phyloP scores from a whole-genome alignment of 1,140 invertebrate genomes.

The Tetragnatha versicolor region DNA sequence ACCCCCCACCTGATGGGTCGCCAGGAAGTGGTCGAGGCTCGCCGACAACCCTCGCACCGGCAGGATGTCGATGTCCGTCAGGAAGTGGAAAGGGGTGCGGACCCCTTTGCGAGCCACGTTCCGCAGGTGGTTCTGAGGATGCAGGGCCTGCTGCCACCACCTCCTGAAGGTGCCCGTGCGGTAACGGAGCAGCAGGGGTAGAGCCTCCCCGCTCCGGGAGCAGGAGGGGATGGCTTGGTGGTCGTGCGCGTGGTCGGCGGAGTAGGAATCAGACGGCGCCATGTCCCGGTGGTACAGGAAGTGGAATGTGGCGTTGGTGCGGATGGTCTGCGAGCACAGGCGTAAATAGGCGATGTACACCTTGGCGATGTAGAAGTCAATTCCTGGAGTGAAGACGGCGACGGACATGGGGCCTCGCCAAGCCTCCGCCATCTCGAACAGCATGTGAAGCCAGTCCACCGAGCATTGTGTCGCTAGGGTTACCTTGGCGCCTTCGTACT shows the following conservation, averaged over 20 bases:
- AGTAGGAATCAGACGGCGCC: conserved; percentile 58
- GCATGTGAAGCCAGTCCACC: conserved; percentile 77
- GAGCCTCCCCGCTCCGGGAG: conserved; percentile 17
- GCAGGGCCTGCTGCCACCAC: conserved; percentile 58
- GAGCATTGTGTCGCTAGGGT: conserved; percentile 85
- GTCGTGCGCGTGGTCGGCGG: not conserved
- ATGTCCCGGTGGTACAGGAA: conserved; percentile 71
- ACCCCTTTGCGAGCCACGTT: conserved; percentile 62
- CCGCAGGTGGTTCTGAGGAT: conserved; percentile 65
- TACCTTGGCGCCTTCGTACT: conserved; percentile 63
- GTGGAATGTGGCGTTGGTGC: conserved; percentile 75
- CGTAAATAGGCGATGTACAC: conserved; percentile 76
- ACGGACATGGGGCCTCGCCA: conserved; percentile 89
- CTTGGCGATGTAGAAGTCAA: conserved; percentile 62
- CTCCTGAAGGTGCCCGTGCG: conserved; percentile 35
- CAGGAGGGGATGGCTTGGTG: conserved; percentile 36
- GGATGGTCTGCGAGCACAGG: conserved; percentile 76
- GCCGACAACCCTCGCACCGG: conserved; percentile 60
- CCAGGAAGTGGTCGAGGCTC: conserved; percentile 71
- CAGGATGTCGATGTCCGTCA: conserved; percentile 65
- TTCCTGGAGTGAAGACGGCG: conserved; percentile 80
- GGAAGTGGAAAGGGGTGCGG: conserved; percentile 61
- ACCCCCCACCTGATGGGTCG: conserved; percentile 69
- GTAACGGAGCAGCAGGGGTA: conserved; percentile 29
- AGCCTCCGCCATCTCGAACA: conserved; percentile 76